Evolutionary conservation across 2,113 vertebrate species (phyloP), one percentile per base, ranked within the genome.

Genomic region (Monopterus albus): DNA sequence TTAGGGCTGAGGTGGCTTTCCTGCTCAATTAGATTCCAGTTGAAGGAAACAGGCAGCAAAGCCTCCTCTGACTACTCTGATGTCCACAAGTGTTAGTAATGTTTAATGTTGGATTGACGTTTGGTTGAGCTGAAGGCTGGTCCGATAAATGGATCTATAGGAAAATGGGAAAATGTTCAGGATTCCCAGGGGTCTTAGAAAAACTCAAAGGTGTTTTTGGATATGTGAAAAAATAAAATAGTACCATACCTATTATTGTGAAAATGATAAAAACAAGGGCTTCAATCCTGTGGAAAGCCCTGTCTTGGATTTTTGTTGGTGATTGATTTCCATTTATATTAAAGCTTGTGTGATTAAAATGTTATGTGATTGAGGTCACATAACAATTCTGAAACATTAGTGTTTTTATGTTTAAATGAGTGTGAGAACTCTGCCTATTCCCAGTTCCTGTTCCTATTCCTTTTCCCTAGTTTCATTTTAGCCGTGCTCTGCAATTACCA

Each of bases 21-120:
- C 53, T 66, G 42, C 56, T 72, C 68, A 57, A 52, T 69, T 59
- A 64, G 62, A 67, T 52, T 72, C 58, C 23, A 18, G 10, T 57
- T 45, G 18, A 13, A 20, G 57, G 31, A 40, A 38, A 59, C 4
- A 15, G 38, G 20, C 38, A 25, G 58, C 59, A 26, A 1, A 45
- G 49, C 35, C 52, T 47, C 28, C 40, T 36, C 31, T 11, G 5
- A 11, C 14, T 20, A 5, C 64, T 56, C 60, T 36, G 40, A 58
- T 31, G 51, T 31, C 23, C 67, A 18, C 0, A 1, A 42, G 46
- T 25, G 28, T 20, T 31, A 2, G 38, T 47, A 14, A 64, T 49
- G 43, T 18, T 18, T 60, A 25, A 36, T 51, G 9, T 6, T n/a
- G 15, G 29, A 14, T 25, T 1, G 20, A 45, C 20, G 9, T 25